Evolutionary conservation across 1,140 invertebrate species (phyloP).

Genomic region (Drosophila sucinea): DNA sequence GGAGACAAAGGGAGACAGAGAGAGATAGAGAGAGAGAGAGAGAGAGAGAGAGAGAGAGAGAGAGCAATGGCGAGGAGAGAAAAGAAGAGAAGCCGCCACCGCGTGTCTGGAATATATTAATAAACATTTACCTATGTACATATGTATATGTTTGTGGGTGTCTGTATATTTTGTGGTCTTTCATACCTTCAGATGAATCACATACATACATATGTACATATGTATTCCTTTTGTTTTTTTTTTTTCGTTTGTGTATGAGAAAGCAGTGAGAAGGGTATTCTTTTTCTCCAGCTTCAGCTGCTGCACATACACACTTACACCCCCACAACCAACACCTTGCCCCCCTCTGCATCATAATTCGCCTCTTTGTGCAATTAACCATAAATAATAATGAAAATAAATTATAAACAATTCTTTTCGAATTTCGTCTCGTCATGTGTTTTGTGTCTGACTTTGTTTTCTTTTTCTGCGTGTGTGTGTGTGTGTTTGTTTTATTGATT

Average conservation of each 20-base stretch:
- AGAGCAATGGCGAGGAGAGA: background rate
- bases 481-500: conserved; percentile 77
- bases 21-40: background rate
- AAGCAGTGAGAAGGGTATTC: conserved; percentile 16
- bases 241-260: conserved; percentile 23
- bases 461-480: conserved; percentile 50
- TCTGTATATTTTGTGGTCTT: conserved; percentile 52
- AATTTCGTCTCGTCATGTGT: conserved; percentile 52
- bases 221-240: conserved; percentile 14
- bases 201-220: background rate
- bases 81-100: conserved; percentile 36
- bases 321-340: conserved; percentile 10
- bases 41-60: background rate
- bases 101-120: conserved; percentile 73
- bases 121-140: conserved; percentile 52
- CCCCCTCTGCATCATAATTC: conserved; percentile 13
- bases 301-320: conserved; percentile 40
- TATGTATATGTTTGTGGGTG: conserved; percentile 34
- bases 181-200: conserved; percentile 62
- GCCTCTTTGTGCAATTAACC: conserved; percentile 70
- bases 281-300: conserved; percentile 18
- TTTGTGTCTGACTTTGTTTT: conserved; percentile 33
- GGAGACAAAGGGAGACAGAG: background rate
- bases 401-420: conserved; percentile 36
- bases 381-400: conserved; percentile 39